Base-by-base conservation (phyloP, 2,113 vertebrate species). In the Hylia prasina region DNA sequence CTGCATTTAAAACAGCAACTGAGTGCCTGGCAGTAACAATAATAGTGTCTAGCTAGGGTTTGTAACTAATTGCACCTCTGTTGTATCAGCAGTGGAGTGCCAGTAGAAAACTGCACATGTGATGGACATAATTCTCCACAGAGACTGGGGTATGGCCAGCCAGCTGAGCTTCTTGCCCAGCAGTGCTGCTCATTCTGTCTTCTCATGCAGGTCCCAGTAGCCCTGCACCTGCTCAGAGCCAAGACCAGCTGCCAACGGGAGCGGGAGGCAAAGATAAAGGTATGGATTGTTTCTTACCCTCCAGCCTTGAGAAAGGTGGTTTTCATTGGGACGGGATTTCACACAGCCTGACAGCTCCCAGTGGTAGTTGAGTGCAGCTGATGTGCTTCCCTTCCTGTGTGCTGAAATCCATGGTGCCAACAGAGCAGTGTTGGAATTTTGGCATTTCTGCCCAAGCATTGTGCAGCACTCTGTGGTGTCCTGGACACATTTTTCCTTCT, bases 101-200 rank as follows among this genome's bases (percentile, higher is more conserved):
- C 0, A 1, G 19, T 53, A n/a, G 28, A 63, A 75, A 56, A 56
- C 39, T 20, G 6, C 11, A 8, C 1, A 1, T 31, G 27, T 70
- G 58, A 22, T 68, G 30, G 57, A 33, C 9, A 3, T 27, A 40
- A 39, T 71, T 51, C 25, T 82, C 27, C 30, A 37, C 35, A 33
- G 17, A 54, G 47, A 21, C 0, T 21, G 23, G 15, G 18, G 31
- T 71, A 23, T 31, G 27, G 31, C 27, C 44, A 61, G 18, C 23
- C 45, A n/a, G 20, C 65, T 87, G 54, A 70, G 31, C 23, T 75
- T 75, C 25, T 84, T 42, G 13, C 54, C 60, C 56, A 70, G 73
- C 65, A 78, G 56, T 28, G 60, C 39, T 82, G 8, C 58, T 92
- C 35, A 96, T 64, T 79, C 31, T 14, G 3, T 72, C 5, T 87